A percentile compares a stretch with the other conserved stretches of the same genome.
These are phyloP conservation scores for Oreochromis niloticus DNA, from an alignment of 2,113 vertebrate genomes.

Conservation along the genomic window DNA sequence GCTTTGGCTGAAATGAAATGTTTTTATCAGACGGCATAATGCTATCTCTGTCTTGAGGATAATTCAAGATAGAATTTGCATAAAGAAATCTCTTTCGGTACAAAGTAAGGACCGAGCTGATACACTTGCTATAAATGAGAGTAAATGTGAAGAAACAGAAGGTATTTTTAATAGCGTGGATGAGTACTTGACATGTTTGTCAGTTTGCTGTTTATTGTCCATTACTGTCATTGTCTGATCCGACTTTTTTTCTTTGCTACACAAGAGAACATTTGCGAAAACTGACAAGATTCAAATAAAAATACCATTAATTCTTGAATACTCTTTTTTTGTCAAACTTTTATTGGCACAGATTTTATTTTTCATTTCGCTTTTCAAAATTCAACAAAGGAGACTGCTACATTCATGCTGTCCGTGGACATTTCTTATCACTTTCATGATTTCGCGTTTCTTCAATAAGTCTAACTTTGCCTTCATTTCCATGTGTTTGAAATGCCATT, in stretches of 20 bases:
- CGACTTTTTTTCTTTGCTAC: neutral
- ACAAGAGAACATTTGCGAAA: neutral
- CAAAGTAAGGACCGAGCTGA: neutral
- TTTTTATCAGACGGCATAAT: neutral
- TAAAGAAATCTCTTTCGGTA: neutral
- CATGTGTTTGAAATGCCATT: conserved; percentile 33
- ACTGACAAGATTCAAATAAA: neutral
- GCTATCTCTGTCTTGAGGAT: conserved; percentile 1
- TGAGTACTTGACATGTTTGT: neutral
- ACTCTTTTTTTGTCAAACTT: neutral
- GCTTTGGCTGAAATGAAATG: neutral
- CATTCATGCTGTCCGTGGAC: neutral
- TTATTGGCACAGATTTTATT: neutral
- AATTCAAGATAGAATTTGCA: neutral
- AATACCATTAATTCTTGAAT: neutral
- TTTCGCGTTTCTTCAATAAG: neutral
- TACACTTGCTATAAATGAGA: neutral
- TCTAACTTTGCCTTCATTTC: conserved; percentile 5
- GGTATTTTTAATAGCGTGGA: neutral
- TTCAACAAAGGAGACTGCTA: neutral
- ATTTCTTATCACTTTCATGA: neutral
- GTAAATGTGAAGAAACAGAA: neutral
- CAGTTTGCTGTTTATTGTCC: neutral
- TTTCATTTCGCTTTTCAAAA: neutral
- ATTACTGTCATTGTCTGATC: neutral